Percentiles rank a stretch among this genome's conserved stretches.
phyloP scores from a whole-genome alignment of 2,888 invertebrate genomes.

The Macrophya alboannulata region DNA sequence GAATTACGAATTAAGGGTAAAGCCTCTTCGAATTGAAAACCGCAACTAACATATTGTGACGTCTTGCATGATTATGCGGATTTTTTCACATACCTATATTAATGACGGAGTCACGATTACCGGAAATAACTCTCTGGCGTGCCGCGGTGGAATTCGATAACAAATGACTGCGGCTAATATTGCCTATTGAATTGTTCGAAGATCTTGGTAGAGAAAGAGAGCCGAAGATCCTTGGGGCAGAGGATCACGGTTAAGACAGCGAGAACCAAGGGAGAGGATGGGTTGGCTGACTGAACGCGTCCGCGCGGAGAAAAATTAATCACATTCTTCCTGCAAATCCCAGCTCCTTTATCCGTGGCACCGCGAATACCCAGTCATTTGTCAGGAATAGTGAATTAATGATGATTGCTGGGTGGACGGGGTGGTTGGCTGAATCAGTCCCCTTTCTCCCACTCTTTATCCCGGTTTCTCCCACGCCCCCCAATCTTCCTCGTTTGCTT shows the following conservation, averaged over 20 bases:
- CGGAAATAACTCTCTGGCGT: not conserved
- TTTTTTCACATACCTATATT: not conserved
- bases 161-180: conserved; percentile 59
- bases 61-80: not conserved
- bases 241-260: conserved; percentile 50
- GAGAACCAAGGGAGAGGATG: conserved; percentile 37
- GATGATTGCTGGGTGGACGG: conserved; percentile 73
- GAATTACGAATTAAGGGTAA: conserved; percentile 47
- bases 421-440: conserved; percentile 71
- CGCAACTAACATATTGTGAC: not conserved
- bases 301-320: conserved; percentile 75
- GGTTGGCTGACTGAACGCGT: conserved; percentile 65
- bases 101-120: not conserved
- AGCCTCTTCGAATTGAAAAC: conserved; percentile 15
- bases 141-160: conserved; percentile 50
- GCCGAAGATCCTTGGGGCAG: conserved; percentile 2
- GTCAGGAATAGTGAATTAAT: conserved; percentile 78
- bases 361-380: conserved; percentile 75
- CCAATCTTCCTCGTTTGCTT: conserved; percentile 72
- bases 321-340: conserved; percentile 76
- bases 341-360: conserved; percentile 74
- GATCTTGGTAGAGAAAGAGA: not conserved
- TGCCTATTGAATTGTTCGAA: conserved; percentile 52
- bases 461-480: conserved; percentile 57
- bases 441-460: conserved; percentile 61